A percentile compares a stretch with the other conserved stretches of the same genome.
Conservation (phyloP, 2,888 invertebrate genomes). For the Eupeodes luniger region DNA sequence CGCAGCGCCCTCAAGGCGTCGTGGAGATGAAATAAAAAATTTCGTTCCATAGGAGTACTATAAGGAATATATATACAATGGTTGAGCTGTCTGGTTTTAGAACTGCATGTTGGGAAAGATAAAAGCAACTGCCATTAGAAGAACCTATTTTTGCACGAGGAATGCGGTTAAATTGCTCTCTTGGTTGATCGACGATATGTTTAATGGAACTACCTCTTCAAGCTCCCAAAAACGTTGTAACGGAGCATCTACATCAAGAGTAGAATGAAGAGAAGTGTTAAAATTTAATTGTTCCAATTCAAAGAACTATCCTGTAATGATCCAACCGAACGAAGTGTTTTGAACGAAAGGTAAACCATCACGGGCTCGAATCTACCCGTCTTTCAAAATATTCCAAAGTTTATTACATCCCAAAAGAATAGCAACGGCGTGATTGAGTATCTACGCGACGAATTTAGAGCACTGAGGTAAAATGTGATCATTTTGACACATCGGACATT, state of each 20-base stretch:
- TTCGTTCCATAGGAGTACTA: slow-evolving; percentile 26
- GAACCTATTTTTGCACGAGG: slow-evolving; percentile 1
- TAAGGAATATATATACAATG: no score
- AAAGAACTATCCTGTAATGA: slow-evolving; percentile 22
- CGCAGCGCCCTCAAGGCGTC: no score
- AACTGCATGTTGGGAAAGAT: slow-evolving; percentile 75
- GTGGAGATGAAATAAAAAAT: no score
- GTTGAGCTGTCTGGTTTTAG: slow-evolving; percentile 65
- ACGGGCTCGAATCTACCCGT: background rate
- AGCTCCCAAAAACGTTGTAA: no score
- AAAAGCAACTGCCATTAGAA: slow-evolving; percentile 46
- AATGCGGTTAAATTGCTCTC: slow-evolving; percentile 37
- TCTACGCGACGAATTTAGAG: slow-evolving; percentile 4
- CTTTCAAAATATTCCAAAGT: no score
- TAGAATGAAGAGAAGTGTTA: background rate
- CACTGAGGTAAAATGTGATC: slow-evolving; percentile 17
- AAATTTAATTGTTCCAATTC: background rate
- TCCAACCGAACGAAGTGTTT: slow-evolving; percentile 25
- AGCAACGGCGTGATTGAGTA: background rate
- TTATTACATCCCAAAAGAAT: background rate
- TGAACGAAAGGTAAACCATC: slow-evolving; percentile 24
- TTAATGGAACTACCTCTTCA: background rate
- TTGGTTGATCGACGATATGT: slow-evolving; percentile 28
- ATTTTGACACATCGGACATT: slow-evolving; percentile 9
- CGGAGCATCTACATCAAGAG: background rate